Evolutionary conservation across 2,888 invertebrate genomes (phyloP), one percentile per base, ranked within the genome.

Genomic region (Euzophera pinguis): DNA sequence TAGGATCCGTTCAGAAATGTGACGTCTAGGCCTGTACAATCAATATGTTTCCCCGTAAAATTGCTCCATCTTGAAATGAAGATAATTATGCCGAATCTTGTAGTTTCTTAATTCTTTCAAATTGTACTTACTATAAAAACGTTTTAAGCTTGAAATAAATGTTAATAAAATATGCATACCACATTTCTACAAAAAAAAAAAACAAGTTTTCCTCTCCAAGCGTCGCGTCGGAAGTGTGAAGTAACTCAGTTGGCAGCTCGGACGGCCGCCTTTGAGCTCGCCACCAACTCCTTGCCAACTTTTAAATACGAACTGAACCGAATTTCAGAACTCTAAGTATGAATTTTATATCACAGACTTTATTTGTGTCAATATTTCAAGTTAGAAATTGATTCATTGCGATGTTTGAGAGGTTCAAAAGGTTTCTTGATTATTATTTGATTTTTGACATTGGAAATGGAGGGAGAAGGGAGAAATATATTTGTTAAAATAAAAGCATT

Each of bases 331-430:
- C n/a, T 32, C 34, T 9, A 3, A 34, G 32, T n/a, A 32, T 17
- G 50, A 50, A 42, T 41, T 34, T 50, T 16, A 17, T 16, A 34
- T 37, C 32, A n/a, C 13, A 38, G 12, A 22, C 10, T 50, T 27
- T 32, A 50, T 50, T 50, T 50, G 27, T 50, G 49, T 50, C 49
- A 50, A 50, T 50, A 50, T 50, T 49, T 49, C n/a, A 49, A 43
- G 32, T 8, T 45, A 16, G 27, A 45, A 45, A 45, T 45, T 32
- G 32, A 10, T 45, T 29, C 43, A 29, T 39, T 16, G 39, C 4
- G 45, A 32, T 16, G 32, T 13, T 32, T 16, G 29, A 5, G 0
- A 13, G 1, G 9, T 14, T 8, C 32, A 29, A 4, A 29, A 29
- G 29, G 29, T 29, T 29, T 29, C 29, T 29, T 13, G 13, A 12